phyloP scores from a whole-genome alignment of 2,888 invertebrate genomes.

The Eustalomyia histrio region DNA sequence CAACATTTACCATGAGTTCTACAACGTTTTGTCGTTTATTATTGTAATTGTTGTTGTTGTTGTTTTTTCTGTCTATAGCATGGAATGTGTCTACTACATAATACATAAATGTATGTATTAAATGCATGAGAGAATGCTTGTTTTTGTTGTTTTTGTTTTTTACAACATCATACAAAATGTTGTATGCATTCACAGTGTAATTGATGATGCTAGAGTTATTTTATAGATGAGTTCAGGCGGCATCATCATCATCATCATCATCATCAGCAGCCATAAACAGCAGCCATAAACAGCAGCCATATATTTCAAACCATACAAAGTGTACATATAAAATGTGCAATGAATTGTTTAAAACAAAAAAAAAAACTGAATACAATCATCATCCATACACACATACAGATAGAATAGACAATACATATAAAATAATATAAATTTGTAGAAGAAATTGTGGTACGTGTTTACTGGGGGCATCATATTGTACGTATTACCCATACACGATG shows the following conservation, averaged over 20 bases:
- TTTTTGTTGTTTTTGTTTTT: conserved; percentile 16
- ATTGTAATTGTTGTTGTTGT: conserved; percentile 23
- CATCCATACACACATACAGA: neutral
- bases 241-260: conserved; percentile 23
- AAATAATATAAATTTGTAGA: conserved; percentile 38
- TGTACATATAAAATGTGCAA: conserved; percentile 51
- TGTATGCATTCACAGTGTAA: conserved; percentile 50
- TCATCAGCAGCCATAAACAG: conserved; percentile 25
- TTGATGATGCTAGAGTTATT: conserved; percentile 62
- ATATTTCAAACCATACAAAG: conserved; percentile 42
- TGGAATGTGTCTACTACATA: conserved; percentile 60
- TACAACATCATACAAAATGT: conserved; percentile 26
- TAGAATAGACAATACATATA: conserved; percentile 32
- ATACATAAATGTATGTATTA: conserved; percentile 35
- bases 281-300: conserved; percentile 39
- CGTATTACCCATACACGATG: conserved; percentile 24
- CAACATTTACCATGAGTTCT: neutral
- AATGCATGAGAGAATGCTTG: conserved; percentile 40
- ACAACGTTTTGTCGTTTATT: conserved; percentile 27
- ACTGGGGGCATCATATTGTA: no score
- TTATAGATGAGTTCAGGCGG: conserved; percentile 60
- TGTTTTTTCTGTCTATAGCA: conserved; percentile 45
- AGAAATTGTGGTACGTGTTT: conserved; percentile 45
- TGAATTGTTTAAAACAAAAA: conserved; percentile 36
- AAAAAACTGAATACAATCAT: neutral